Evolutionary conservation across 2,888 invertebrate genomes (phyloP).

Genomic region (Platynereis dumerilii): DNA sequence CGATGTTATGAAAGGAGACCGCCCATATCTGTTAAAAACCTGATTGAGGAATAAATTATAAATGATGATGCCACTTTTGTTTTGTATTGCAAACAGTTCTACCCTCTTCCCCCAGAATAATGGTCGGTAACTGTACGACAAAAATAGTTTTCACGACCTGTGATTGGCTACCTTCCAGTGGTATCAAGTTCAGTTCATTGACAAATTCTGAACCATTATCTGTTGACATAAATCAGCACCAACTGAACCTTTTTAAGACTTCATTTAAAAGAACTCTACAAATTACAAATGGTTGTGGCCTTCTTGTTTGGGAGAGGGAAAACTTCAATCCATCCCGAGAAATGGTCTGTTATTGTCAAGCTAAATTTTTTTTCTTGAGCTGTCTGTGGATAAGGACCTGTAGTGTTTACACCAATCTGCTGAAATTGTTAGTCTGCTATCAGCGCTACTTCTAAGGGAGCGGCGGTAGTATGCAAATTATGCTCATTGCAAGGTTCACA

Average conservation of each 20-base stretch:
- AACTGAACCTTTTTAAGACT: not conserved
- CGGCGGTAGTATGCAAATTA: not conserved
- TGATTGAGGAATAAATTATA: no score
- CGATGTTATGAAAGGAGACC: no score
- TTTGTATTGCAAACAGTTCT: no score
- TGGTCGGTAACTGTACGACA: no score
- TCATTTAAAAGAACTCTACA: not conserved
- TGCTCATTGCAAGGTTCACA: constrained; percentile 5
- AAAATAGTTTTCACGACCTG: no score
- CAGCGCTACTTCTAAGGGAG: not conserved
- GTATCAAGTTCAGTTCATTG: no score
- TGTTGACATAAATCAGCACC: not conserved
- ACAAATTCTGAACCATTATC: not conserved
- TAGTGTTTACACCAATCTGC: not conserved
- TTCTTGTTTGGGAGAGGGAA: not conserved
- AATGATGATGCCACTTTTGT: no score
- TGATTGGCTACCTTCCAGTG: no score
- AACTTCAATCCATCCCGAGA: not conserved
- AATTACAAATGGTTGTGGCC: not conserved
- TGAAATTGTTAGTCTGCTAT: not conserved
- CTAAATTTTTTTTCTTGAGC: not conserved
- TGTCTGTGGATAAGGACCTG: not conserved
- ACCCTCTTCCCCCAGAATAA: no score
- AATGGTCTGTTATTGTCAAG: not conserved
- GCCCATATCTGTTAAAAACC: no score